These are phyloP conservation scores for Otus scops DNA, from an alignment of 2,797 vertebrate genomes.

Conservation along the genomic window DNA sequence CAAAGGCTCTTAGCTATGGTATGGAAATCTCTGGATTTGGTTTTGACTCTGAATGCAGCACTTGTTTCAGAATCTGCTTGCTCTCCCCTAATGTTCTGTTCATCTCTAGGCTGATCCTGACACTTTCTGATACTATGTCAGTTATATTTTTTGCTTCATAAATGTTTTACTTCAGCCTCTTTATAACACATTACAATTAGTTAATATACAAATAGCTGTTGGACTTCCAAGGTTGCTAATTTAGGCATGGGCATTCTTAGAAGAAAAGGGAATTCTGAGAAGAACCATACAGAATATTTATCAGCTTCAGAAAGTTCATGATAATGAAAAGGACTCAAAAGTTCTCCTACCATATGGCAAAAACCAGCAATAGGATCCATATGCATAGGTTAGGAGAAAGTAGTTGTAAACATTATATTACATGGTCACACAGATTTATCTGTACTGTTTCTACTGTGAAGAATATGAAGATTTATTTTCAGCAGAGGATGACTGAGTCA, in stretches of 20 bases:
- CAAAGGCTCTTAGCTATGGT: neutral
- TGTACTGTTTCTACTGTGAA: neutral
- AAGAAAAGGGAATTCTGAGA: neutral
- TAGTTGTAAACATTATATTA: neutral
- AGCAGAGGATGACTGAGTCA: neutral
- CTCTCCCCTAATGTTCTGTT: neutral
- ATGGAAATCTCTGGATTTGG: neutral
- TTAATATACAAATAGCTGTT: neutral
- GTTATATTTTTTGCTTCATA: neutral
- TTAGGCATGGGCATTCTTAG: neutral
- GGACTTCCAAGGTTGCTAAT: neutral
- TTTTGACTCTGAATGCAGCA: neutral
- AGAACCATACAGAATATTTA: neutral
- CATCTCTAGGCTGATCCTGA: neutral
- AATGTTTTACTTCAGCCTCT: neutral
- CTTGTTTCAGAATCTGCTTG: neutral
- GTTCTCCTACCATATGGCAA: neutral
- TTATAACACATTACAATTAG: neutral
- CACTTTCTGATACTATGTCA: neutral
- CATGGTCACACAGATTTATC: neutral
- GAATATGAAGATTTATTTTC: neutral
- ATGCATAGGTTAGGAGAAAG: neutral
- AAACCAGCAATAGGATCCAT: neutral
- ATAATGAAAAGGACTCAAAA: neutral
- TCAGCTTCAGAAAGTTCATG: neutral